phyloP scores from a whole-genome alignment of 2,113 vertebrate species.

The Passer montanus region DNA sequence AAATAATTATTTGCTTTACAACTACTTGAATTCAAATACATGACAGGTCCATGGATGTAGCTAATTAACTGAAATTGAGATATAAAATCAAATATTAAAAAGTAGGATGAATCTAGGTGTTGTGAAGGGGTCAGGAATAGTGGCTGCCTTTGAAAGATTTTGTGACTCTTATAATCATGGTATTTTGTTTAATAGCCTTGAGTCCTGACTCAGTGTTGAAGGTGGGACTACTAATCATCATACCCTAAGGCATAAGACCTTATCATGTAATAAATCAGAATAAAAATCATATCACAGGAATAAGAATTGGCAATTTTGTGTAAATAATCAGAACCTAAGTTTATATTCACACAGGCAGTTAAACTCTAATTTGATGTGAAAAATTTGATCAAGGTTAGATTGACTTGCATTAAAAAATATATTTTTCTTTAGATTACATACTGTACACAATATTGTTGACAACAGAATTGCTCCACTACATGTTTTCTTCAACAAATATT shows the following conservation, averaged over 20 bases:
- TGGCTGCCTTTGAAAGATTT: background rate
- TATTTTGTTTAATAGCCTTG: background rate
- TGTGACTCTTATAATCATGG: rapidly evolving
- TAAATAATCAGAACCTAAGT: background rate
- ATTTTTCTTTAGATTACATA: background rate
- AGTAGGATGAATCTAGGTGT: background rate
- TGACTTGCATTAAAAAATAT: background rate
- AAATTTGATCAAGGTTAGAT: background rate
- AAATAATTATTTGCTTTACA: background rate
- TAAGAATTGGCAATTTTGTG: background rate
- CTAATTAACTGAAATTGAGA: background rate
- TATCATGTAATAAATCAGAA: background rate
- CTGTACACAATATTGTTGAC: background rate
- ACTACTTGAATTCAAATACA: background rate
- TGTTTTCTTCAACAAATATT: background rate
- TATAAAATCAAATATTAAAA: background rate
- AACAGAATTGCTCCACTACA: background rate
- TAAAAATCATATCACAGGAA: background rate
- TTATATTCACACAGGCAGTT: background rate
- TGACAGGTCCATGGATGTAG: background rate
- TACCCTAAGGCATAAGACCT: background rate
- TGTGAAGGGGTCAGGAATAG: background rate
- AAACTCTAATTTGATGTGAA: background rate
- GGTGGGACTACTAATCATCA: background rate
- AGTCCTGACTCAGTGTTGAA: background rate